phyloP scores from a whole-genome alignment of 2,797 vertebrate genomes.

The Pangasius larnaudii region DNA sequence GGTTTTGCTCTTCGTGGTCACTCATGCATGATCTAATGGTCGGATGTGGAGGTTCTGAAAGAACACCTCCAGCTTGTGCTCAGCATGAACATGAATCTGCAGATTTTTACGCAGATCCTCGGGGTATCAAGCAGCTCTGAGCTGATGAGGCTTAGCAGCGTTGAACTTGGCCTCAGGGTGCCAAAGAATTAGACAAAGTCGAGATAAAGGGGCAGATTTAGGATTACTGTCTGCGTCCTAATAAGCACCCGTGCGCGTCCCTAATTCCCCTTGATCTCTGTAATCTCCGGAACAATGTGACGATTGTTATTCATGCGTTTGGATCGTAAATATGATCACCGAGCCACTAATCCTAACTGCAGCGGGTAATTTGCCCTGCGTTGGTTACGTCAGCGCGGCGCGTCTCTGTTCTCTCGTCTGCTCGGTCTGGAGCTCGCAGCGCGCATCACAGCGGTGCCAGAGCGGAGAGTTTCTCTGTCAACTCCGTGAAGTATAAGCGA shows the following conservation, averaged over 20 bases:
- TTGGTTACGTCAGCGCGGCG: slow-evolving; percentile 64
- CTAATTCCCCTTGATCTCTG: slow-evolving; percentile 60
- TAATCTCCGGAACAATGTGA: slow-evolving; percentile 45
- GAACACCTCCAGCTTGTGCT: slow-evolving; percentile 31
- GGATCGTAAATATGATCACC: slow-evolving; percentile 62
- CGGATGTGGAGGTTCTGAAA: slow-evolving; percentile 44
- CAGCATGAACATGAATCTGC: slow-evolving; percentile 12
- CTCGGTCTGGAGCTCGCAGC: slow-evolving; percentile 56
- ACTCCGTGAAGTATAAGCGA: slow-evolving; percentile 59
- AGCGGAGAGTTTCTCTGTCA: slow-evolving; percentile 55
- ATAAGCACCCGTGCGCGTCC: slow-evolving; percentile 16
- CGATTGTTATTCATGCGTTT: slow-evolving; percentile 66
- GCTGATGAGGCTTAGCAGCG: slow-evolving; percentile 4
- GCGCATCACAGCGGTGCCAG: slow-evolving; percentile 57
- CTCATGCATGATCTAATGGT: neutral
- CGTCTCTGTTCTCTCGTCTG: slow-evolving; percentile 28
- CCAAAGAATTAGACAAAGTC: slow-evolving; percentile 10
- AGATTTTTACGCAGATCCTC: slow-evolving; percentile 3
- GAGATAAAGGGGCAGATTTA: slow-evolving; percentile 37
- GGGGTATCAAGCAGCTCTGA: slow-evolving; percentile 17
- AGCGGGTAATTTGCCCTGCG: slow-evolving; percentile 58
- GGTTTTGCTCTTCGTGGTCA: neutral
- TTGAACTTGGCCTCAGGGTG: neutral
- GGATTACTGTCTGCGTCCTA: slow-evolving; percentile 26
- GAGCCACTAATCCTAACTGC: slow-evolving; percentile 64